Percentiles rank a stretch among this genome's conserved stretches.
Evolutionary conservation across 2,888 invertebrate genomes (phyloP).

Genomic region (Meiosimyza decipiens): DNA sequence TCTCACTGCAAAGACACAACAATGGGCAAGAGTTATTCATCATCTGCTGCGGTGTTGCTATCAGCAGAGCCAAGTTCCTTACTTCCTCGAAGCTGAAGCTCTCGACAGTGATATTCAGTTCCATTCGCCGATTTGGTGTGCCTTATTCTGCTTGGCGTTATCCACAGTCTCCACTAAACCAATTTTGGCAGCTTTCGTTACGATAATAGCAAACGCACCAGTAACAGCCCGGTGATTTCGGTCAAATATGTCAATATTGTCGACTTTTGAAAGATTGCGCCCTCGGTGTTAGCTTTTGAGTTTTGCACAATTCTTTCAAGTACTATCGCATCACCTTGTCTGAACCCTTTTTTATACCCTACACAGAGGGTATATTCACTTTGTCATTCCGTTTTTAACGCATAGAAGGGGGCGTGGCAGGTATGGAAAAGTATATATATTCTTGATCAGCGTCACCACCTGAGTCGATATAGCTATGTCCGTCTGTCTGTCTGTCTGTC

Average conservation of each 20-base stretch:
- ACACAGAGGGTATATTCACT: no score
- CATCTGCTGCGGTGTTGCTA: neutral
- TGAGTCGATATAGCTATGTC: no score
- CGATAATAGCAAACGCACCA: neutral
- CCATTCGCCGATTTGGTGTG: neutral
- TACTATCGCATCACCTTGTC: slow-evolving; percentile 29
- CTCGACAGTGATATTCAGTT: neutral
- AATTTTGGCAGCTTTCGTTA: neutral
- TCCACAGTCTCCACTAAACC: slow-evolving; percentile 5
- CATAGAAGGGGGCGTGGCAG: no score
- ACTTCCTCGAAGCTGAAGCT: slow-evolving; percentile 20
- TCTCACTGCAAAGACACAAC: slow-evolving; percentile 17
- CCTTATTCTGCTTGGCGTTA: neutral
- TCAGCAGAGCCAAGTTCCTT: slow-evolving; percentile 15
- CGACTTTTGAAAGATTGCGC: neutral
- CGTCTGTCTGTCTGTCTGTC: no score
- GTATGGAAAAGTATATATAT: no score
- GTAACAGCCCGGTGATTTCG: neutral
- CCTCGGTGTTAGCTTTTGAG: neutral
- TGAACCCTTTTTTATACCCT: slow-evolving; percentile 35
- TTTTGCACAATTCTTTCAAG: slow-evolving; percentile 7
- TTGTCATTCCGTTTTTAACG: no score
- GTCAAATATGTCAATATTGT: neutral
- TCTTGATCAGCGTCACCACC: no score
- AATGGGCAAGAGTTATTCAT: neutral